Conservation (phyloP, 2,113 vertebrate species). For the Mesembrinibis cayennensis region DNA sequence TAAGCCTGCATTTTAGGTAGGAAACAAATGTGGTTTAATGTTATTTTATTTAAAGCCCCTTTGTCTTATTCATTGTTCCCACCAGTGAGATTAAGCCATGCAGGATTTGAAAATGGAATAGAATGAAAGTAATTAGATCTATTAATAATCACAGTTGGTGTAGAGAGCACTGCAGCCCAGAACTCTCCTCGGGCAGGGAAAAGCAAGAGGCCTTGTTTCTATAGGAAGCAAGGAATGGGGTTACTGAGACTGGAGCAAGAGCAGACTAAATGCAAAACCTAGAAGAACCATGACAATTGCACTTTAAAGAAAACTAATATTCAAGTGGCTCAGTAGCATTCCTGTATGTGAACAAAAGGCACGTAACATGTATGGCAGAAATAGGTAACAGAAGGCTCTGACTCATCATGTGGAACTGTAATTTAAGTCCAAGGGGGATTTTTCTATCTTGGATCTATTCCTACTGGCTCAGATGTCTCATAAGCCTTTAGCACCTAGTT, state of each 20-base stretch:
- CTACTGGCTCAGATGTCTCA: constrained; percentile 45
- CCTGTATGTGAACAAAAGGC: neutral
- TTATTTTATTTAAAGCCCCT: neutral
- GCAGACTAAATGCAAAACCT: neutral
- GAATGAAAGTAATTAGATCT: neutral
- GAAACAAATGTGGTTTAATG: neutral
- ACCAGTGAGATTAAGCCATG: neutral
- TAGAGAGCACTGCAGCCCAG: neutral
- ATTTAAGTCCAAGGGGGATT: constrained; percentile 40
- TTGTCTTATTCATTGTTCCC: neutral
- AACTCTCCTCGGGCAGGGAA: neutral
- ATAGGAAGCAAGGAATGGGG: neutral
- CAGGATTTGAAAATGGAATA: neutral
- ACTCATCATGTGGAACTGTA: constrained; percentile 54
- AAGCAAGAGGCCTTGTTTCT: neutral
- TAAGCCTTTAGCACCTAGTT: constrained; percentile 55
- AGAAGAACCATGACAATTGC: neutral
- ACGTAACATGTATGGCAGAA: neutral
- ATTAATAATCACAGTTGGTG: neutral
- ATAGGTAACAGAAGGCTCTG: constrained; percentile 59
- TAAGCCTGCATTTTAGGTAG: neutral
- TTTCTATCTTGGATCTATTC: constrained; percentile 55
- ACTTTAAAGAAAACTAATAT: neutral
- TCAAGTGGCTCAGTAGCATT: neutral
- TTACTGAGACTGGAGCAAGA: neutral